Evolutionary conservation across 2,888 invertebrate genomes (phyloP).

Genomic region (Eristalis arbustorum): DNA sequence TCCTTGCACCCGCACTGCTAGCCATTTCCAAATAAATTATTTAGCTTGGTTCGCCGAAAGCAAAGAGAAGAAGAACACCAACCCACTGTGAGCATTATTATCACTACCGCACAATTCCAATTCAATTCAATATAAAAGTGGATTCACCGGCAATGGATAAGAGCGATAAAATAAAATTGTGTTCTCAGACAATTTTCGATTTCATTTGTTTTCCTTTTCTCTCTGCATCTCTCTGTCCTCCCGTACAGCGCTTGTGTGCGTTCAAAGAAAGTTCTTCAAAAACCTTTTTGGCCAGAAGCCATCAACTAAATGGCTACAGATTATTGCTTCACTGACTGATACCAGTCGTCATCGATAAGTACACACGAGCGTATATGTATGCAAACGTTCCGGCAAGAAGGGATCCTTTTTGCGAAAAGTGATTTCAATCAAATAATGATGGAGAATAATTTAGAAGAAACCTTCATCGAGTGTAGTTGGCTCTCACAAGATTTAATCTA

Average conservation of each 20-base stretch:
- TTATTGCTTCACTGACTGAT: constrained; percentile 71
- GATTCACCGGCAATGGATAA: constrained; percentile 15
- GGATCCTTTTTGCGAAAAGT: constrained; percentile 51
- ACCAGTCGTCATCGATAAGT: constrained; percentile 31
- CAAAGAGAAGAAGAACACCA: neutral
- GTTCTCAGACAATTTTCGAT: constrained; percentile 62
- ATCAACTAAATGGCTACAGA: constrained; percentile 72
- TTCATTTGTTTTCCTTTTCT: constrained; percentile 34
- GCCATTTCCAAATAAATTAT: constrained; percentile 61
- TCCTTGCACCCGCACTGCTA: constrained; percentile 51
- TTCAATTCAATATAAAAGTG: constrained; percentile 51
- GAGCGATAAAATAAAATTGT: constrained; percentile 56
- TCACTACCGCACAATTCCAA: constrained; percentile 66
- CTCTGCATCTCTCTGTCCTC: no score
- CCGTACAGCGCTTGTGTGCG: neutral
- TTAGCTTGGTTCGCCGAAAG: constrained; percentile 34
- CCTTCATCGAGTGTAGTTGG: constrained; percentile 44
- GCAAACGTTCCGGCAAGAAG: neutral
- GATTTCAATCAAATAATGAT: constrained; percentile 71
- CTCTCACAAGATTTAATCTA: constrained; percentile 33
- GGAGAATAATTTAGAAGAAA: constrained; percentile 69
- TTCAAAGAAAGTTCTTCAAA: constrained; percentile 10
- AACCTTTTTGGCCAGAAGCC: constrained; percentile 69
- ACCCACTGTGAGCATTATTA: constrained; percentile 51
- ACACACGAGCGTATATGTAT: neutral